phyloP scores from a whole-genome alignment of 2,888 invertebrate genomes.

The Tipula confusa region DNA sequence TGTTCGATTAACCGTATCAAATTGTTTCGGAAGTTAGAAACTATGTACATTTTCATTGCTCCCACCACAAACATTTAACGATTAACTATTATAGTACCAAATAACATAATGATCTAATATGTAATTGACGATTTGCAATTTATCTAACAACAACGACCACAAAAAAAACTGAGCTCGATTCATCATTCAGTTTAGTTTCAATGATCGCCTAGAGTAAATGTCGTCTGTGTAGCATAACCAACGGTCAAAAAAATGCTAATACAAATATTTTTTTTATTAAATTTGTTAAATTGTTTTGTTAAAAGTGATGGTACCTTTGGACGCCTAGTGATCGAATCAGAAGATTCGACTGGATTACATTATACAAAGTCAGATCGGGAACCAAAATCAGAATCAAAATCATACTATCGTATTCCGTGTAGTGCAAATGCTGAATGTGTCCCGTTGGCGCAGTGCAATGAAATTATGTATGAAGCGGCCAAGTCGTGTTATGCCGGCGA shows the following conservation, averaged over 20 bases:
- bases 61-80: neutral
- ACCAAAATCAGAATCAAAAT: neutral
- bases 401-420: constrained; percentile 27
- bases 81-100: neutral
- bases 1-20: neutral
- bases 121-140: neutral
- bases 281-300: neutral
- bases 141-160: neutral
- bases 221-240: constrained; percentile 15
- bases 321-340: constrained; percentile 25
- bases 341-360: constrained; percentile 29
- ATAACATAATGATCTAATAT: neutral
- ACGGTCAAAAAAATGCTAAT: neutral
- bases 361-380: neutral
- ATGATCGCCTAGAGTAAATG: neutral
- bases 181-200: neutral
- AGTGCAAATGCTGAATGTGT: constrained; percentile 46
- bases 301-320: constrained; percentile 27
- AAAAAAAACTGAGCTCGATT: neutral
- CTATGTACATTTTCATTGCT: neutral
- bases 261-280: constrained; percentile 25
- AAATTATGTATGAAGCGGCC: constrained; percentile 48
- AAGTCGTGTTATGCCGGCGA: constrained; percentile 49
- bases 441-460: constrained; percentile 48
- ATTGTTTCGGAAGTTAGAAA: neutral